Evolutionary conservation across 2,888 invertebrate species (phyloP).

Genomic region (Empis stercorea): DNA sequence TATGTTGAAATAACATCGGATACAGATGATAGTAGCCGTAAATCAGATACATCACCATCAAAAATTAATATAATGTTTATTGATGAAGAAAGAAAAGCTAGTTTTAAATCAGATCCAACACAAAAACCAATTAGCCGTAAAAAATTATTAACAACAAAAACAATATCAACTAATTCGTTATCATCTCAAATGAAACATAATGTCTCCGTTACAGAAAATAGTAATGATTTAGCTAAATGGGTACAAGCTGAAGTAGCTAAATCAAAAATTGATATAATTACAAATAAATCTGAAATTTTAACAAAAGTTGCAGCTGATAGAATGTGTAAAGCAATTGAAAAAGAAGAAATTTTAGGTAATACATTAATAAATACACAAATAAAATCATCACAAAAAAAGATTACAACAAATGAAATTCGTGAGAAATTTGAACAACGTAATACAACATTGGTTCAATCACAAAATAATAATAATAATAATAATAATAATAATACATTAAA

Average conservation of each 20-base stretch:
- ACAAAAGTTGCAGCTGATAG: constrained; percentile 11
- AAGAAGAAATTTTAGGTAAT: constrained; percentile 13
- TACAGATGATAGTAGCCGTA: constrained; percentile 35
- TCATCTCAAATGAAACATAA: constrained; percentile 7
- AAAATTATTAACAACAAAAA: constrained; percentile 6
- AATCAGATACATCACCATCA: constrained; percentile 31
- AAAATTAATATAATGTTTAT: constrained; percentile 37
- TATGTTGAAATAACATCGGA: constrained; percentile 36
- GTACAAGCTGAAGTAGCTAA: constrained; percentile 26
- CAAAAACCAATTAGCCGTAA: constrained; percentile 21
- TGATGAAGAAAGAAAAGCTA: constrained; percentile 35
- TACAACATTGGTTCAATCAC: constrained; percentile 14
- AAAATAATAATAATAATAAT: no score
- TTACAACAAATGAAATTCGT: constrained; percentile 31
- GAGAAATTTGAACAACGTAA: constrained; percentile 32
- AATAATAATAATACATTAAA: constrained; percentile 3
- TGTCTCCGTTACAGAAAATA: not conserved
- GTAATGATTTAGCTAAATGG: constrained; percentile 26
- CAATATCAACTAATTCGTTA: no score
- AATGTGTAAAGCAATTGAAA: constrained; percentile 14
- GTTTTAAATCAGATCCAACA: constrained; percentile 31
- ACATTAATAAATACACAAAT: constrained; percentile 16
- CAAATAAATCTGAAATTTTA: constrained; percentile 8
- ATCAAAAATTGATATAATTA: constrained; percentile 14
- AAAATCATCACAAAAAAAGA: constrained; percentile 11